Base-by-base conservation (phyloP, 92 coral and sea anemone genomes). In the Metridium senile region DNA sequence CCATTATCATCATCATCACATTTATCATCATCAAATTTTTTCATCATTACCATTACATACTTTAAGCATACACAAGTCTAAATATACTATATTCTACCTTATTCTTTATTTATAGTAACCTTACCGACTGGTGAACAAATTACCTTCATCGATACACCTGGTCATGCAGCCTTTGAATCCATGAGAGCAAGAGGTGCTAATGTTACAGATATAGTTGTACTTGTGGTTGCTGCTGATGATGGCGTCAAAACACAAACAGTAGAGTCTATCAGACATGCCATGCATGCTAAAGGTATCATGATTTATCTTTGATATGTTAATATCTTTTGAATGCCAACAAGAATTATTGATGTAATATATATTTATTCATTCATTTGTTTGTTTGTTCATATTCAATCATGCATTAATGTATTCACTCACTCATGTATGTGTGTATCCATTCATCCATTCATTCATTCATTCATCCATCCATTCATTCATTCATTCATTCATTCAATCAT, bases 121-220 rank as follows among this genome's bases (percentile, higher is more conserved):
- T 74, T 95, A 31, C 84, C 88, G 16, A 80, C 88, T 81, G 88
- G 80, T 34, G 85, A 90, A 20, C 93, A 76, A 28, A 93, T 95
- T 13, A 93, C 97, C 13, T 94, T 95, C 45, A 95, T 95, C 54
- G 99, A 95, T 54, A 95, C 99, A 0, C 99, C 99, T 68, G 99
- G 99, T 11, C 99, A 95, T 85, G 99, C 97, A 9, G 99, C 99
- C 30, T 95, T 95, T 79, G 88, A 95, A 59, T 87, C 96, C 54
- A 95, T 95, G 97, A 77, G 99, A 65, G 97, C 99, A 58, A 85
- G 99, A 71, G 99, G 99, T 43, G 99, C 99, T 66, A 86, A 92
- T 35, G 90, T 93, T n/a, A 95, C 99, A 11, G 99, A 95, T 68
- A 87, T 95, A 33, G 97, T 95, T 30, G 89, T 95, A 21, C 89